Evolutionary conservation across 2,888 invertebrate genomes (phyloP), one percentile per base, ranked within the genome.

Genomic region (Arctia plantaginis): DNA sequence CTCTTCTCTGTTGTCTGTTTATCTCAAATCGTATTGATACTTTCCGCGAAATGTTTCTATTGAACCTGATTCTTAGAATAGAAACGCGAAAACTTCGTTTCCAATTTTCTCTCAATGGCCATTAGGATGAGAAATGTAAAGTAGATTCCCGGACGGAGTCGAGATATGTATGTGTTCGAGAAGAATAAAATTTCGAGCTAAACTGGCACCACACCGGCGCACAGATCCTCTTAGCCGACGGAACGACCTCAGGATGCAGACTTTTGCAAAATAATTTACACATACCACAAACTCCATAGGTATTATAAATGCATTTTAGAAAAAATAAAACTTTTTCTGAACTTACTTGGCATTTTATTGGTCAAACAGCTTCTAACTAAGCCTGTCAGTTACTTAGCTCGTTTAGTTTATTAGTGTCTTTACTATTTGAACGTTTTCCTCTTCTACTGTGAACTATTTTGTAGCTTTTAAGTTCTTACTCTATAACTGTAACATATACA

Each of bases 81-180:
- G 90, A 90, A 93, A 93, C 87, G 89, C 90, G 93, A 93, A 85
- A 94, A 94, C 93, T 95, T 94, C 93, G 91, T 93, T 94, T 95
- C 95, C 94, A 95, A 95, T 95, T 95, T 95, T 94, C 95, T 94
- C 91, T 92, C 93, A 93, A 94, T 95, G 93, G 95, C 95, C 94
- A 95, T 95, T 95, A 95, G 93, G 94, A 95, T 95, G 95, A 95
- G 93, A 94, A 95, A 95, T 95, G 95, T 94, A 95, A 94, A 95
- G 93, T 95, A 94, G 94, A 94, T 94, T 94, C 92, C 90, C 92
- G 91, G 88, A 90, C 90, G 93, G 92, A 94, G 90, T 92, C 94
- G 92, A 93, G 94, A 94, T 95, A 94, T 94, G 93, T 93, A 94
- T 94, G 93, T 93, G 93, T 94, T 93, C 89, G 91, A 90, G 90